These are phyloP conservation scores for Teleogryllus oceanicus DNA, from an alignment of 2,888 invertebrate species.

Conservation along the genomic window DNA sequence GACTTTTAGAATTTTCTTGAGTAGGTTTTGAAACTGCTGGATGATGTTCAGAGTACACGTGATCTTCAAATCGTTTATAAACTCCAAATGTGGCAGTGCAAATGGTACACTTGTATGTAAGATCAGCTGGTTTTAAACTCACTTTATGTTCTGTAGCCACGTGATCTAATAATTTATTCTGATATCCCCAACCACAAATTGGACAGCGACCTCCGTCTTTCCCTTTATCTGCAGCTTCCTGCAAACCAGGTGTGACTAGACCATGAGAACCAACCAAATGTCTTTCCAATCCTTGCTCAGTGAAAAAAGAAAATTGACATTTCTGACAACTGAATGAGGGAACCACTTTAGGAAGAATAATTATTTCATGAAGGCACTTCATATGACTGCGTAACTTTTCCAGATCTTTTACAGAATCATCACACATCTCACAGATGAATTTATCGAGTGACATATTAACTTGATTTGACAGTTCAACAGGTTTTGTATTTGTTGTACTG, in stretches of 20 bases:
- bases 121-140: background rate
- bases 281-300: slow-evolving; percentile 1
- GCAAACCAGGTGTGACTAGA: background rate
- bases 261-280: background rate
- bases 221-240: slow-evolving; percentile 1
- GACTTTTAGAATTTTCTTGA: background rate
- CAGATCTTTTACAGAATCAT: background rate
- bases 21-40: background rate
- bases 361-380: slow-evolving; percentile 18
- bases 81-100: background rate
- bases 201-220: background rate
- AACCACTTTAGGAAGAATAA: background rate
- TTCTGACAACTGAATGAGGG: background rate
- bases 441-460: background rate
- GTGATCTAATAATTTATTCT: background rate
- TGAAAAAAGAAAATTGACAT: background rate
- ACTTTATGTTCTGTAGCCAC: background rate
- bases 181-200: background rate
- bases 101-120: background rate
- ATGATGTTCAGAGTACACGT: background rate
- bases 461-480: background rate
- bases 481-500: background rate
- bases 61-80: background rate
- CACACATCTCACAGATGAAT: slow-evolving; percentile 5
- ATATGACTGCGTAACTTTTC: background rate